phyloP scores from a whole-genome alignment of 2,888 invertebrate genomes.

The Luperina nickerlii region DNA sequence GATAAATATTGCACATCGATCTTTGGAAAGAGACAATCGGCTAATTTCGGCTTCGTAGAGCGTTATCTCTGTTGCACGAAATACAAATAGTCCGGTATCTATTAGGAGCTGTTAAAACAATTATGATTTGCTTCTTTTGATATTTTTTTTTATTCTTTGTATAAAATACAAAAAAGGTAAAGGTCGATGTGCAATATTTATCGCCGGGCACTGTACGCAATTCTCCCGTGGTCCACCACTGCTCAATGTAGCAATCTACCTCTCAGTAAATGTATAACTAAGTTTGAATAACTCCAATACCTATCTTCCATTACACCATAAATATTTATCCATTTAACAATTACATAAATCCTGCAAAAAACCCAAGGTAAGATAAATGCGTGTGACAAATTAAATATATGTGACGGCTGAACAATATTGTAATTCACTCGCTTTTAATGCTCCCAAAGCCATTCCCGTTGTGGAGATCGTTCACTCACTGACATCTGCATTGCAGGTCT shows the following conservation, averaged over 20 bases:
- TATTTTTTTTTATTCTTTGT: too few species aligned
- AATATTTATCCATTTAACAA: slow-evolving; percentile 9
- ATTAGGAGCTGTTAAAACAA: too few species aligned
- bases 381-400: slow-evolving; percentile 50
- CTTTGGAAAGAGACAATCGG: too few species aligned
- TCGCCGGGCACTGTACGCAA: too few species aligned
- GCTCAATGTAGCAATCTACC: background rate
- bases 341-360: slow-evolving; percentile 35
- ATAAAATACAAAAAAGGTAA: too few species aligned
- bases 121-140: too few species aligned
- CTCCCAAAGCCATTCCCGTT: slow-evolving; percentile 47
- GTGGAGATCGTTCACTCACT: slow-evolving; percentile 37
- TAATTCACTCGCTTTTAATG: slow-evolving; percentile 52
- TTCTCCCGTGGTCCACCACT: too few species aligned
- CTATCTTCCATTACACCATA: background rate
- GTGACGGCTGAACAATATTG: slow-evolving; percentile 40
- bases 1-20: too few species aligned
- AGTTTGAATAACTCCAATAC: background rate
- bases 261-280: background rate
- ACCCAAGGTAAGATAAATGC: slow-evolving; percentile 37
- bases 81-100: too few species aligned
- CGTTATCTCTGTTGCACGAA: too few species aligned
- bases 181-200: too few species aligned
- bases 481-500: slow-evolving; percentile 59
- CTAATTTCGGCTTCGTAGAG: too few species aligned